Evolutionary conservation across 1,140 invertebrate species (phyloP), one percentile per base, ranked within the genome.

Genomic region (Apis laboriosa): DNA sequence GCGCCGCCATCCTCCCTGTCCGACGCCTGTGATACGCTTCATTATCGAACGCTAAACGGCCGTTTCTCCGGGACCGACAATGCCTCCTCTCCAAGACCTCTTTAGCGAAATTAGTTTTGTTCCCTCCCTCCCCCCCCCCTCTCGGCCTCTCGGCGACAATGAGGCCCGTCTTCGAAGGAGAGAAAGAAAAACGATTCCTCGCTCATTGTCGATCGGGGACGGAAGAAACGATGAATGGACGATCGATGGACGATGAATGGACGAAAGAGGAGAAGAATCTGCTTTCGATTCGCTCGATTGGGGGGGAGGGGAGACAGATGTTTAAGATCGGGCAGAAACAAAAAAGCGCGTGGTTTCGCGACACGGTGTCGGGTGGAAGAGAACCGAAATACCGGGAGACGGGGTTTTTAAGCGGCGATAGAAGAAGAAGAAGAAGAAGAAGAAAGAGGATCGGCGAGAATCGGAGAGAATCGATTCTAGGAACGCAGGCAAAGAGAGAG

Each of bases 11-110:
- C 84, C 77, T 86, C 5, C 77, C 86, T 86, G 79, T 79, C 85
- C 81, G 49, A 78, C 34, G 51, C 85, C 81, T 76, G 56, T 76
- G 56, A 82, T 82, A 84, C 80, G 77, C 78, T 85, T 85, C 86
- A 83, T 88, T 88, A 88, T 84, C 86, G 83, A 85, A 49, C 86
- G 64, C 49, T 88, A 88, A 88, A 88, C 86, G 83, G 75, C 63
- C 78, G 81, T 79, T 75, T 77, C 86, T 83, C 60, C 43, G 34
- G 34, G 4, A n/a, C 43, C 55, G 34, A 83, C 81, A 83, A 83
- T 83, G n/a, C 51, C 55, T 64, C 19, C 55, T 19, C 19, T 8
- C 56, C 13, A 5, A 49, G 58, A 60, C 72, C 34, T 61, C 58
- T 75, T 61, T 12, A 13, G 67, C 73, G 80, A 87, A 86, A 86